Evolutionary conservation across 2,113 vertebrate species (phyloP), one percentile per base, ranked within the genome.

Genomic region (Notarius quadriscutis): DNA sequence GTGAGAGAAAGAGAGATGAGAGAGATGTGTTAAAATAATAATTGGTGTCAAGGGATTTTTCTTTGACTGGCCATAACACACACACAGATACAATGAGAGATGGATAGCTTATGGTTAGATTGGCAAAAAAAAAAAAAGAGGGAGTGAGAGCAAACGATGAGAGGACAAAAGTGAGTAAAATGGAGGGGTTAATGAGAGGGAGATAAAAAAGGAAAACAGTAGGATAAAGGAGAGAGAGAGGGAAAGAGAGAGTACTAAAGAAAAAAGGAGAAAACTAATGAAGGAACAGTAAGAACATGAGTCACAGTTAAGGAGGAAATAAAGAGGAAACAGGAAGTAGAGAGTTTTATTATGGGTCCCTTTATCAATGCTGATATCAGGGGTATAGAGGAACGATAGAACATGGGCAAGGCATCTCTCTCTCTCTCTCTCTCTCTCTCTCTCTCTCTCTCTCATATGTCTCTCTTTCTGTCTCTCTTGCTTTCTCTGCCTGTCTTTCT

Each of bases 1-100:
- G 63, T 71, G 51, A 25, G 22, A n/a, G 17, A 48, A 7, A 72
- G 15, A 34, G 34, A 2, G 14, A 11, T 50, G 17, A 22, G 25
- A 63, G 50, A 51, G 9, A 53, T 77, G 85, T 51, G 81, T 50
- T 86, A 57, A 74, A 82, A 85, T 87, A 78, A 60, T 90, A 88
- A 90, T 90, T 89, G 87, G 87, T 81, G 85, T 85, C 89, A 5
- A 20, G 62, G 83, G 87, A 63, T 80, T 88, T 85, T 60, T 17
- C 74, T 84, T 87, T 75, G 55, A 77, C 81, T 71, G 83, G 72
- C 84, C 63, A 74, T 30, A 58, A 74, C 67, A 58, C 27, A 81
- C 55, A 81, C 57, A 27, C 55, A 34, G n/a, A 18, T 63, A 51
- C 7, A 83, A 67, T 9, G 12, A n/a, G 51, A 55, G 22, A 27